phyloP scores from a whole-genome alignment of 2,797 vertebrate species.

The Leptodactylus fallax region DNA sequence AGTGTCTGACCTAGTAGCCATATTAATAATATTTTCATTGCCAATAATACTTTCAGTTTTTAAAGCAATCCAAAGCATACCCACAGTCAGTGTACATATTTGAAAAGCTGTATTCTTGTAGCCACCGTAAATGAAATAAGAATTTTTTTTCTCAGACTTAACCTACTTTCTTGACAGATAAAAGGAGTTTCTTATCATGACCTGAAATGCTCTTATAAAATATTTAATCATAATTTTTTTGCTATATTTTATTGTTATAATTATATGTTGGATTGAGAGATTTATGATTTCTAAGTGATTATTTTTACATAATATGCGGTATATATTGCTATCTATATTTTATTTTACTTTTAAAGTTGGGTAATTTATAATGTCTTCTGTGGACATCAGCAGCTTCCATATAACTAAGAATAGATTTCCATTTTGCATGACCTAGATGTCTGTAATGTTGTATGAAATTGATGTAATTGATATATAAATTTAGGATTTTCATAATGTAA shows the following conservation, averaged over 20 bases:
- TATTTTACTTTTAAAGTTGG: background rate
- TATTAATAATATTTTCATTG: slow-evolving; percentile 15
- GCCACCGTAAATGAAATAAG: background rate
- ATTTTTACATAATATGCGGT: background rate
- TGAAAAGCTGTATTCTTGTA: background rate
- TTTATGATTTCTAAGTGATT: too few relatives aligned
- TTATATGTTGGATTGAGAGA: too few relatives aligned
- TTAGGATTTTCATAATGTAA: too few relatives aligned
- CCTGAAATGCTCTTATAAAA: background rate
- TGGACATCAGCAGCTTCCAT: background rate
- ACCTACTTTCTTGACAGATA: background rate
- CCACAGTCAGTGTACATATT: background rate
- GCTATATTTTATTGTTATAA: background rate
- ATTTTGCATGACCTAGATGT: background rate
- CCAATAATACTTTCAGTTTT: slow-evolving; percentile 27
- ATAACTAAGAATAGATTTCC: background rate
- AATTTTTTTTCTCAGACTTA: background rate
- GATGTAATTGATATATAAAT: too few relatives aligned
- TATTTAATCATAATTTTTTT: background rate
- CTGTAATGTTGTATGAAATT: background rate
- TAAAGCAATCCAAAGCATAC: slow-evolving; percentile 12
- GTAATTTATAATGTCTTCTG: background rate
- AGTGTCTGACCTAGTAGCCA: slow-evolving; percentile 9
- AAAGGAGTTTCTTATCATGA: background rate
- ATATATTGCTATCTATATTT: too few relatives aligned